Percentiles rank a stretch among this genome's conserved stretches.
Evolutionary conservation across 1,140 invertebrate genomes (phyloP).

Genomic region (Leptestheria dahalacensis): DNA sequence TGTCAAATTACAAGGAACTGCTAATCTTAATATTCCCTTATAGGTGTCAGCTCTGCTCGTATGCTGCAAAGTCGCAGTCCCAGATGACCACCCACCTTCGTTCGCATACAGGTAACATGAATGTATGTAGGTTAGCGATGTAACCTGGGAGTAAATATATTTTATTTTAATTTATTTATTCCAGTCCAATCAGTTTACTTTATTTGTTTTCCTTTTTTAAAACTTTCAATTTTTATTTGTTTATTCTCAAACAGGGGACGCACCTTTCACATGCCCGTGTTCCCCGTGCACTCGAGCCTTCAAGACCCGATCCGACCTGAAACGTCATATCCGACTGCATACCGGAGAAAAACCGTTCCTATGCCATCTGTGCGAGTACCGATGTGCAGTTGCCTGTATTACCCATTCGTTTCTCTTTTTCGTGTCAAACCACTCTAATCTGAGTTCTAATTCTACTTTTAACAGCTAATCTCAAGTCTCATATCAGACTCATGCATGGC

Average conservation of each 20-base stretch:
- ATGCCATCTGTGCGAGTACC: constrained; percentile 28
- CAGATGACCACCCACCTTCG: constrained; percentile 33
- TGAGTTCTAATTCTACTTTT: background rate
- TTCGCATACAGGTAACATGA: constrained; percentile 30
- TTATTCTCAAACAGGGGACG: no score
- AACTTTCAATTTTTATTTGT: no score
- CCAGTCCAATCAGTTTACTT: background rate
- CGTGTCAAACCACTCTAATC: background rate
- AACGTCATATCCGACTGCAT: constrained; percentile 28
- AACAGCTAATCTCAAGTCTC: background rate
- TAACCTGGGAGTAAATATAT: background rate
- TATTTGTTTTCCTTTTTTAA: constrained; percentile 8
- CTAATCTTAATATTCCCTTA: constrained; percentile 14
- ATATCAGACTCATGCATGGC: background rate
- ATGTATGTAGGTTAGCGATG: no score
- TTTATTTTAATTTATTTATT: background rate
- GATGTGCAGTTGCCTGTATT: constrained; percentile 23
- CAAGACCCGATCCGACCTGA: constrained; percentile 32
- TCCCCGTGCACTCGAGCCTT: constrained; percentile 28
- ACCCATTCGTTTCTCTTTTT: background rate
- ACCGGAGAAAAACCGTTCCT: constrained; percentile 28
- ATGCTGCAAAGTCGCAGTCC: constrained; percentile 30
- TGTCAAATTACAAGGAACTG: no score
- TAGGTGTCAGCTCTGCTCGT: constrained; percentile 34
- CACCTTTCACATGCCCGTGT: constrained; percentile 28